phyloP scores from a whole-genome alignment of 1,140 invertebrate genomes.

The Papilio glaucus region DNA sequence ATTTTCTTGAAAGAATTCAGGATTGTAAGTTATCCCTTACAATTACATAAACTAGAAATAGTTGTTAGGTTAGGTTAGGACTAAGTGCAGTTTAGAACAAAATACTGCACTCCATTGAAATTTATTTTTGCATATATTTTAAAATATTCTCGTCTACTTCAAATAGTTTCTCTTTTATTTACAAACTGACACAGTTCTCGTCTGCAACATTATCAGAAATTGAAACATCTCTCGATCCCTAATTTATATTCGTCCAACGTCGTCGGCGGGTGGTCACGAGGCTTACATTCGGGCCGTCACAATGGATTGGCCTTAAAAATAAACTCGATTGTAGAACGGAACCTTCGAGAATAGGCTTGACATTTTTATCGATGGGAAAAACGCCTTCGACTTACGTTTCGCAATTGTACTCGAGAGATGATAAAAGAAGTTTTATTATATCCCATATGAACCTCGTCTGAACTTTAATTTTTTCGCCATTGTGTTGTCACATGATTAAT shows the following conservation, averaged over 20 bases:
- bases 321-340: conserved; percentile 36
- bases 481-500: conserved; percentile 11
- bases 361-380: conserved; percentile 33
- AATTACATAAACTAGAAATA: too few relatives aligned
- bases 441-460: background rate
- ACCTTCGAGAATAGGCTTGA: conserved; percentile 33
- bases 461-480: conserved; percentile 5
- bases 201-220: conserved; percentile 25
- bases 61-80: too few relatives aligned
- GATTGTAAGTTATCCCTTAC: background rate
- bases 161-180: background rate
- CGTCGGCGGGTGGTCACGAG: conserved; percentile 22
- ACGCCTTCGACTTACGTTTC: conserved; percentile 28
- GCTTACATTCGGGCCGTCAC: conserved; percentile 19
- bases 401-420: conserved; percentile 28
- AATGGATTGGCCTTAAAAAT: conserved; percentile 37
- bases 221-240: conserved; percentile 30
- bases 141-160: background rate
- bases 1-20: conserved; percentile 1
- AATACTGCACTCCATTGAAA: too few relatives aligned
- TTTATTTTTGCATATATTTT: too few relatives aligned
- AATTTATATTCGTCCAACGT: conserved; percentile 31
- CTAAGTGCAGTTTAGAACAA: too few relatives aligned
- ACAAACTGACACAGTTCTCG: conserved; percentile 12
- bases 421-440: conserved; percentile 27